Conservation (phyloP, 2,888 invertebrate species). For the Himalopsyche tibetana region DNA sequence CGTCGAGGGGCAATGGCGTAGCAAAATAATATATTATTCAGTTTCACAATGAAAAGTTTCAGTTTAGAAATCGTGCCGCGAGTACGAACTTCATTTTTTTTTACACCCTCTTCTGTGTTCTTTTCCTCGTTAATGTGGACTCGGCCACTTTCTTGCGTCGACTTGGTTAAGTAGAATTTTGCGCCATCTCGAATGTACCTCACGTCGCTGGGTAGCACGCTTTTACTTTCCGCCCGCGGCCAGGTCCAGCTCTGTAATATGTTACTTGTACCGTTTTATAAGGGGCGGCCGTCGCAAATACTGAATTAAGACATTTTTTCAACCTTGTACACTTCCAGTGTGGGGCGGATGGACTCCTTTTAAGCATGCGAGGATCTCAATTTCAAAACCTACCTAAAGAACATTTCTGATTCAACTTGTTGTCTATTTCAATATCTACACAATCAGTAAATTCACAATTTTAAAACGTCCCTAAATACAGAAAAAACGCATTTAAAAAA, state of each 20-base stretch:
- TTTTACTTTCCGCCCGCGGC: slow-evolving; percentile 30
- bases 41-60: slow-evolving; percentile 11
- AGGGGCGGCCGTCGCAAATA: too few species aligned
- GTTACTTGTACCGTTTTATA: slow-evolving; percentile 1
- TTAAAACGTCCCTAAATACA: too few species aligned
- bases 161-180: slow-evolving; percentile 21
- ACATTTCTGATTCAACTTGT: too few species aligned
- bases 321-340: too few species aligned
- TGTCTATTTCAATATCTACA: too few species aligned
- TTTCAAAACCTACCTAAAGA: too few species aligned
- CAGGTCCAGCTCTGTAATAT: slow-evolving; percentile 10
- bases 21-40: slow-evolving; percentile 26
- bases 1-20: neutral
- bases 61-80: slow-evolving; percentile 12
- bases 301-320: too few species aligned
- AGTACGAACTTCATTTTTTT: neutral
- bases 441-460: too few species aligned
- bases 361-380: too few species aligned
- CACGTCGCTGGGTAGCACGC: slow-evolving; percentile 5
- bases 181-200: slow-evolving; percentile 22
- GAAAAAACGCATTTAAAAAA: too few species aligned
- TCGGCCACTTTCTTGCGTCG: slow-evolving; percentile 26
- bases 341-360: too few species aligned
- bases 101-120: slow-evolving; percentile 9
- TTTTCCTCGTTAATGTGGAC: slow-evolving; percentile 15